Percentiles rank a stretch among this genome's conserved stretches.
These are phyloP conservation scores for Troilus luridus DNA, from an alignment of 2,888 invertebrate species.

Conservation along the genomic window DNA sequence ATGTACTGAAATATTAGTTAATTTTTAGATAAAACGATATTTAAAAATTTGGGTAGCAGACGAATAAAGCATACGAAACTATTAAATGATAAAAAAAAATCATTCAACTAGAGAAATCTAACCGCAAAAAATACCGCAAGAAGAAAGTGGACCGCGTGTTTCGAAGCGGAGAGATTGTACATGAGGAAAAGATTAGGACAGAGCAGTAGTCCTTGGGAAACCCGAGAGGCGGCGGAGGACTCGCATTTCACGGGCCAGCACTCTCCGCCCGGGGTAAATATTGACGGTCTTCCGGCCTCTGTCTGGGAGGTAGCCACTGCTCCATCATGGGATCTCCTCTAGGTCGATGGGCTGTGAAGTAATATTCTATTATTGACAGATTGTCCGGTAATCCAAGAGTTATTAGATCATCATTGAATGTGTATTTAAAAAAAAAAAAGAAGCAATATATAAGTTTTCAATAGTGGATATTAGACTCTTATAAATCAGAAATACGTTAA, in stretches of 20 bases:
- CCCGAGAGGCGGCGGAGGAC: conserved; percentile 2
- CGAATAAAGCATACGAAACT: too few species aligned
- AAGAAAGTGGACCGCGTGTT: not conserved
- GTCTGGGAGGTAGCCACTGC: not conserved
- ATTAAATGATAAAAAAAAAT: too few species aligned
- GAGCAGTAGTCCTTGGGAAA: conserved; percentile 19
- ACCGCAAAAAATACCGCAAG: not conserved
- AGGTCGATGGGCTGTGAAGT: not conserved
- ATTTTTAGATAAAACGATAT: too few species aligned
- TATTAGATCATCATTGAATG: too few species aligned
- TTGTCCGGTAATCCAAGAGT: not conserved
- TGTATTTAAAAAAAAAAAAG: too few species aligned
- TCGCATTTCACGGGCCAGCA: conserved; percentile 46
- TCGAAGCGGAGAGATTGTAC: not conserved
- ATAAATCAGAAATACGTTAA: too few species aligned
- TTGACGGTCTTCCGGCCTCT: not conserved
- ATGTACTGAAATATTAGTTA: too few species aligned
- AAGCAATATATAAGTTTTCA: too few species aligned
- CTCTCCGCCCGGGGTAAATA: conserved; percentile 13
- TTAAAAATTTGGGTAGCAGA: too few species aligned
- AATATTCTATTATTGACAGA: not conserved
- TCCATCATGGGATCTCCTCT: not conserved
- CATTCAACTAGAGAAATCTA: not conserved
- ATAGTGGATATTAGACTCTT: too few species aligned
- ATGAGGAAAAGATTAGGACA: conserved; percentile 22